Evolutionary conservation across 2,888 invertebrate species (phyloP).

Genomic region (Drosophila rellima): DNA sequence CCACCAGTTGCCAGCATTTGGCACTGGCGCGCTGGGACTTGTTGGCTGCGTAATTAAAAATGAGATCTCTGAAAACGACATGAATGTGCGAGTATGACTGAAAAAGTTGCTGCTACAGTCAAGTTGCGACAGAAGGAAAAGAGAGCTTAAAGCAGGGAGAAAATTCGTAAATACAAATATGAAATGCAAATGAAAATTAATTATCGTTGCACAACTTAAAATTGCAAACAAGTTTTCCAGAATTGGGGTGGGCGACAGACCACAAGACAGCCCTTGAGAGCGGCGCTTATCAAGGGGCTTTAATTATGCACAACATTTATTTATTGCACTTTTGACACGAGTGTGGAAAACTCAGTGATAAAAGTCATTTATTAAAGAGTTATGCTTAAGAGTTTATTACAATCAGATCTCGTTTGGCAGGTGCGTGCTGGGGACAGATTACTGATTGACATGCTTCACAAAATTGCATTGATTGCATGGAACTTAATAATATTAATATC

Average conservation of each 20-base stretch:
- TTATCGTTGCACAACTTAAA: slow-evolving; percentile 66
- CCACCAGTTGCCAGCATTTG: slow-evolving; percentile 14
- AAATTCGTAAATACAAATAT: slow-evolving; percentile 38
- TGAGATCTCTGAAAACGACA: slow-evolving; percentile 61
- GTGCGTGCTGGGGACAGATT: neutral
- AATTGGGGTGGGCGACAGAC: slow-evolving; percentile 22
- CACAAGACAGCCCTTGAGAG: slow-evolving; percentile 22
- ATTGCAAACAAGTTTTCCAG: slow-evolving; percentile 37
- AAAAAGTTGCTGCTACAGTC: slow-evolving; percentile 28
- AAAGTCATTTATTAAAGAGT: slow-evolving; percentile 41
- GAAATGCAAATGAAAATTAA: slow-evolving; percentile 73
- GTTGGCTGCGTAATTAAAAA: slow-evolving; percentile 67
- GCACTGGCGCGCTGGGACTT: neutral
- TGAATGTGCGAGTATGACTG: slow-evolving; percentile 43
- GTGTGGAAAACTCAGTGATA: slow-evolving; percentile 19
- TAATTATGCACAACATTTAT: slow-evolving; percentile 56
- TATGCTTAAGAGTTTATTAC: slow-evolving; percentile 6
- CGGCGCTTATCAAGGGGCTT: slow-evolving; percentile 49
- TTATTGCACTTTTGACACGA: slow-evolving; percentile 45
- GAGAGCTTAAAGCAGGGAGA: slow-evolving; percentile 20
- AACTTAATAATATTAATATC: slow-evolving; percentile 69
- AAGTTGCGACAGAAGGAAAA: slow-evolving; percentile 4
- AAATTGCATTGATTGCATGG: slow-evolving; percentile 73
- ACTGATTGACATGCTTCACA: slow-evolving; percentile 46
- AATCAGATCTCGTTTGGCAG: neutral